Evolutionary conservation across 2,113 vertebrate species (phyloP).

Genomic region (Callocephalon fimbriatum): DNA sequence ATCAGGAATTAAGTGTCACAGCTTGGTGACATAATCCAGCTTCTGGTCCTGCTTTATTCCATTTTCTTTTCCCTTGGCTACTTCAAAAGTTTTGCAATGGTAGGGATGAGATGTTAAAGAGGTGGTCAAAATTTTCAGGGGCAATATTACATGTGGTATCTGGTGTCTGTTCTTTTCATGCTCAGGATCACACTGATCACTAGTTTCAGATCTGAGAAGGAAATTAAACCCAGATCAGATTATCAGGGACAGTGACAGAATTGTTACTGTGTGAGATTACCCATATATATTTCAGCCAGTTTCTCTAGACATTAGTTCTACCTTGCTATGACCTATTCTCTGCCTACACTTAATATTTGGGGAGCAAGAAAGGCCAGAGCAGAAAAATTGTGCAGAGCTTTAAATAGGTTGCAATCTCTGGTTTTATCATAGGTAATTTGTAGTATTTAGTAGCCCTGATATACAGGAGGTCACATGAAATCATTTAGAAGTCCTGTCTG

Average conservation of each 20-base stretch:
- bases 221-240: neutral
- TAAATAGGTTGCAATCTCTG: slow-evolving; percentile 46
- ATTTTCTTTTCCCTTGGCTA: neutral
- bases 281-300: neutral
- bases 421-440: slow-evolving; percentile 63
- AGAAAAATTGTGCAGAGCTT: neutral
- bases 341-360: neutral
- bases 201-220: neutral
- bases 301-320: neutral
- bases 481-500: slow-evolving; percentile 63
- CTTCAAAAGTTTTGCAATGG: neutral
- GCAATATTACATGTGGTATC: neutral
- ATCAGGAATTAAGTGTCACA: neutral
- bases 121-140: neutral
- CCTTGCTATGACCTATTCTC: neutral
- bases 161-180: neutral
- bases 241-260: neutral
- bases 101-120: neutral
- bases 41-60: neutral
- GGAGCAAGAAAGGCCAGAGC: neutral
- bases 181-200: neutral
- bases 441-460: slow-evolving; percentile 62
- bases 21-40: neutral
- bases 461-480: slow-evolving; percentile 58
- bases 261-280: neutral